These are phyloP conservation scores for Hofmannophila pseudospretella DNA, from an alignment of 2,888 invertebrate species.

Conservation along the genomic window DNA sequence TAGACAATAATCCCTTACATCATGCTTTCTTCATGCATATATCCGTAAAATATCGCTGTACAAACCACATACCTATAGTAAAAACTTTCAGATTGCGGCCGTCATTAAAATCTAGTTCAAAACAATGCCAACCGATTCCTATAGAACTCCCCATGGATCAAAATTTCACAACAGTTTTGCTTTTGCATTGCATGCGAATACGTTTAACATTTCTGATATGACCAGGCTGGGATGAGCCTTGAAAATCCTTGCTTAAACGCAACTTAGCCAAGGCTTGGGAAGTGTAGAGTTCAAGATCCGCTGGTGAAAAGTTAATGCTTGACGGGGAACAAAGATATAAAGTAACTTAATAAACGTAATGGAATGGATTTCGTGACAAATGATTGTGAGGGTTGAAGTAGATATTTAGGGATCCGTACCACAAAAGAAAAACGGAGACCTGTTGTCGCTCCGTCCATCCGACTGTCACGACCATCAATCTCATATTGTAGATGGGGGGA, in stretches of 20 bases:
- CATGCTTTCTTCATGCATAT: no score
- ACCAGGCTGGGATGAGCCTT: slow-evolving; percentile 28
- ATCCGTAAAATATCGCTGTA: no score
- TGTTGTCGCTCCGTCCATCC: no score
- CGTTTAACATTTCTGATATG: slow-evolving; percentile 46
- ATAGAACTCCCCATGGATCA: not conserved
- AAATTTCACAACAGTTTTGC: slow-evolving; percentile 23
- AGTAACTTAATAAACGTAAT: not conserved
- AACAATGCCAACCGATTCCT: not conserved
- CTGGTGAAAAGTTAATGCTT: slow-evolving; percentile 38
- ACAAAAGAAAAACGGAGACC: no score
- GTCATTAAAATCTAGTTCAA: no score
- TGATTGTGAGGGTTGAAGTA: no score
- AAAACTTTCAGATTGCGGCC: no score
- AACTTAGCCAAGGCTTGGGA: slow-evolving; percentile 8
- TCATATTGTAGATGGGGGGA: no score
- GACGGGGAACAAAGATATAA: slow-evolving; percentile 17
- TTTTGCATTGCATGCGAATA: slow-evolving; percentile 38
- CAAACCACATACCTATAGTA: no score
- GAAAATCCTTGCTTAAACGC: slow-evolving; percentile 6
- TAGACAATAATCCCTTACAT: no score
- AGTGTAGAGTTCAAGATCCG: slow-evolving; percentile 22
- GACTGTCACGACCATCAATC: no score
- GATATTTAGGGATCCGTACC: no score
- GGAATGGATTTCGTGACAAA: not conserved